phyloP scores from a whole-genome alignment of 2,113 vertebrate species.

The Columba janthina region DNA sequence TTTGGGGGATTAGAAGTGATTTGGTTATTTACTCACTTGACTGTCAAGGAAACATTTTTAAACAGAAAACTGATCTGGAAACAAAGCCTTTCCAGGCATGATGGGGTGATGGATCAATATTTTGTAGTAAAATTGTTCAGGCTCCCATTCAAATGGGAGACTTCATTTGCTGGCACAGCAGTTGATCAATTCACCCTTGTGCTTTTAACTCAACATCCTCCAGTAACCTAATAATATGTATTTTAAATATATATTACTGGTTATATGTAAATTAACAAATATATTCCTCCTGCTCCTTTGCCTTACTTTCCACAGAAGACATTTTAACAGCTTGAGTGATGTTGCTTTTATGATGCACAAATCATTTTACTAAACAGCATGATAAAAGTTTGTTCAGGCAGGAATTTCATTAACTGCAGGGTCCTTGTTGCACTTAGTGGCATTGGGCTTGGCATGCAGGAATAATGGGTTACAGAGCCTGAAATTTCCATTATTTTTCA shows the following conservation, averaged over 20 bases:
- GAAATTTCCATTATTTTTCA: slow-evolving; percentile 36
- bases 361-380: background rate
- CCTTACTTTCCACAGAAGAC: background rate
- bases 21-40: background rate
- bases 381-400: slow-evolving; percentile 44
- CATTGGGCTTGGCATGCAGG: background rate
- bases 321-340: background rate
- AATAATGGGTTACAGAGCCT: slow-evolving; percentile 37
- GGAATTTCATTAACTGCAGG: slow-evolving; percentile 11
- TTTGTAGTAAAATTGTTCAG: background rate
- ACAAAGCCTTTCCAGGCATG: background rate
- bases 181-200: background rate
- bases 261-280: slow-evolving; percentile 14
- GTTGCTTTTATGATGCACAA: slow-evolving; percentile 9
- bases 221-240: background rate
- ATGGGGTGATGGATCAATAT: background rate
- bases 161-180: slow-evolving; percentile 1
- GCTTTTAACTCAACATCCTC: background rate
- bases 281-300: background rate
- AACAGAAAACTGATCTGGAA: background rate
- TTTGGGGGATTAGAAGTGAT: background rate
- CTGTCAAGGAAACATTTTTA: background rate
- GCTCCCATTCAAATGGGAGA: background rate
- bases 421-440: background rate
- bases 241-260: background rate